phyloP scores from a whole-genome alignment of 2,113 vertebrate species.

The Clarias macrocephalus region DNA sequence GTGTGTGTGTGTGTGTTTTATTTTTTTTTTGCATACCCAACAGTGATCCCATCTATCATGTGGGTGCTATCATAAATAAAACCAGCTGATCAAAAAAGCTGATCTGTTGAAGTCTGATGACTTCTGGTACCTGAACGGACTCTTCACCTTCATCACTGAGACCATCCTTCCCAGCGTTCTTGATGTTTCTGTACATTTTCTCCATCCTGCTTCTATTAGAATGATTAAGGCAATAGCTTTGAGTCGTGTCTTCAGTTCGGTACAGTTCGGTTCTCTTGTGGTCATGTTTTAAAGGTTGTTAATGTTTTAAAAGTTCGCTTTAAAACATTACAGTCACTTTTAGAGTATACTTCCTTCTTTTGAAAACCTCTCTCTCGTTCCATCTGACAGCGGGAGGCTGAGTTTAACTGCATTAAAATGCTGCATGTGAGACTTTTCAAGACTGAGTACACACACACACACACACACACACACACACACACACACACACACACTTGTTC shows the following conservation, averaged over 20 bases:
- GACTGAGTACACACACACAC: conserved; percentile 1
- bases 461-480: background rate
- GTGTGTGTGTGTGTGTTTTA: background rate
- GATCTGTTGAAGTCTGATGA: background rate
- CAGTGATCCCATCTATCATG: background rate
- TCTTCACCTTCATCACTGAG: background rate
- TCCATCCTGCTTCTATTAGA: background rate
- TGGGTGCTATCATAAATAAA: background rate
- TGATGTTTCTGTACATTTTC: background rate
- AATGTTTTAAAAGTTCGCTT: background rate
- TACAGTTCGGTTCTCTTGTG: background rate
- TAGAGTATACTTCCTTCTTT: background rate
- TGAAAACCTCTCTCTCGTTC: background rate
- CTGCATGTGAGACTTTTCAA: conserved; percentile 22
- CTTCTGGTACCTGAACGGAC: background rate
- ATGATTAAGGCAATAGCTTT: background rate
- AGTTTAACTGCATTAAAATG: conserved; percentile 20
- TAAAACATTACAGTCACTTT: background rate
- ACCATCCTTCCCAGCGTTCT: too few relatives aligned
- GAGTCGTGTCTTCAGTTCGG: background rate
- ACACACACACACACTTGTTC: conserved; percentile 1
- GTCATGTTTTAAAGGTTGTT: background rate
- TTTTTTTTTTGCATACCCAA: background rate
- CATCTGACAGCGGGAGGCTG: background rate
- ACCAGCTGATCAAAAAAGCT: background rate